A percentile compares a stretch with the other conserved stretches of the same genome.
Conservation (phyloP, 2,113 vertebrate genomes). For the Plotosus lineatus region DNA sequence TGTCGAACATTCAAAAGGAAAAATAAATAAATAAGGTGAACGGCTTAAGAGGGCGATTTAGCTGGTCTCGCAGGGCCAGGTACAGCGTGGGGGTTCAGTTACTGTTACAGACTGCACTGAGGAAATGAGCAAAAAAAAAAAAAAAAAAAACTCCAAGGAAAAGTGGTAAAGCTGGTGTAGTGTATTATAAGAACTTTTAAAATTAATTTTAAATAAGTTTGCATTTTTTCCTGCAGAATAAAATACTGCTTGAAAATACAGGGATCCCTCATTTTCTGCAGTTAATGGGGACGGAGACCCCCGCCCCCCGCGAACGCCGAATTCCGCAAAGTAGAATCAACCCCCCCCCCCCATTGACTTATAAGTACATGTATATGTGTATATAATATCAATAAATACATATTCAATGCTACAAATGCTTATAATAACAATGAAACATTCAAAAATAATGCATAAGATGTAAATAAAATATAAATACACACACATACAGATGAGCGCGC, state of each 20-base stretch:
- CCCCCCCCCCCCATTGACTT: too few species aligned
- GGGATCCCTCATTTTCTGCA: too few species aligned
- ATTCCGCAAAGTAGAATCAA: too few species aligned
- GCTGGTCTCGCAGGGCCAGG: not conserved
- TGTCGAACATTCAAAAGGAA: not conserved
- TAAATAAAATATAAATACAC: too few species aligned
- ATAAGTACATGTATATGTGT: too few species aligned
- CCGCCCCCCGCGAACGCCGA: too few species aligned
- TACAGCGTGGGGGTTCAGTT: not conserved
- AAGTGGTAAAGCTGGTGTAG: not conserved
- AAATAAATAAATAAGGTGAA: not conserved
- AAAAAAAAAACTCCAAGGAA: constrained; percentile 4
- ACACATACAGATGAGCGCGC: too few species aligned
- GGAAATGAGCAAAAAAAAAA: not conserved
- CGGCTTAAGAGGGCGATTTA: constrained; percentile 2
- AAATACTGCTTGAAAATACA: not conserved
- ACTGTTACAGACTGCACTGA: not conserved
- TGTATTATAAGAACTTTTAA: not conserved
- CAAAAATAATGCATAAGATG: too few species aligned
- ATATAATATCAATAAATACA: too few species aligned
- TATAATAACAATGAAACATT: too few species aligned
- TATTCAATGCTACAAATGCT: too few species aligned
- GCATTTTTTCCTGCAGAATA: not conserved
- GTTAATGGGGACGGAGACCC: too few species aligned
- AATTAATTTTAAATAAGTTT: not conserved